Percentiles rank a stretch among this genome's conserved stretches.
phyloP scores from a whole-genome alignment of 2,797 vertebrate genomes.

The Malacoraja senta region DNA sequence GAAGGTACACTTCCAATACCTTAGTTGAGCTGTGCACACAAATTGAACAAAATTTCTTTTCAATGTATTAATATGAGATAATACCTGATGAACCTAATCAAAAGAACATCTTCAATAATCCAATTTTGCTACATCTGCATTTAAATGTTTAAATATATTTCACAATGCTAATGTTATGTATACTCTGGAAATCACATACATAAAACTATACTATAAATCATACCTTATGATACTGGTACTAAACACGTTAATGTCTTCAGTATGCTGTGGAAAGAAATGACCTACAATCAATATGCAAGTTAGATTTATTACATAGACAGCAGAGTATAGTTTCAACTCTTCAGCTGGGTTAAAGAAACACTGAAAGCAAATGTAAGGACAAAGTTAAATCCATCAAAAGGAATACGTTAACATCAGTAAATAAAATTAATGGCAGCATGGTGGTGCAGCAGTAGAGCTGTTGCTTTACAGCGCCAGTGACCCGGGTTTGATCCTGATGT shows the following conservation, averaged over 20 bases:
- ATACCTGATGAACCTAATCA: background rate
- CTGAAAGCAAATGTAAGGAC: background rate
- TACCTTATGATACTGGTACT: background rate
- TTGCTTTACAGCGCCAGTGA: too few species aligned
- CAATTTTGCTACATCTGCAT: background rate
- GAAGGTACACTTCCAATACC: background rate
- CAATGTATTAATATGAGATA: background rate
- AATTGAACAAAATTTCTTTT: background rate
- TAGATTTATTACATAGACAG: background rate
- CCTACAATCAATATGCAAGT: background rate
- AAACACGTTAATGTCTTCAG: background rate
- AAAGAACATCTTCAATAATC: background rate
- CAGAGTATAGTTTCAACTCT: background rate
- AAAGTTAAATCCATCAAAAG: background rate
- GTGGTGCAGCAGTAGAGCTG: too few species aligned
- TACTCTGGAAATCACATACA: background rate
- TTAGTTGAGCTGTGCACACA: background rate
- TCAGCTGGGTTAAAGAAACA: background rate
- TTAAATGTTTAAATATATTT: slow-evolving; percentile 1
- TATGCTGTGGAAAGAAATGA: background rate
- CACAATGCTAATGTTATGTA: background rate
- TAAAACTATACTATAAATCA: background rate
- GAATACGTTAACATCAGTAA: background rate
- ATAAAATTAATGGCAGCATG: too few species aligned
- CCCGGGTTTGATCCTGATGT: too few species aligned